phyloP scores from a whole-genome alignment of 2,113 vertebrate genomes.

The Mobula hypostoma region DNA sequence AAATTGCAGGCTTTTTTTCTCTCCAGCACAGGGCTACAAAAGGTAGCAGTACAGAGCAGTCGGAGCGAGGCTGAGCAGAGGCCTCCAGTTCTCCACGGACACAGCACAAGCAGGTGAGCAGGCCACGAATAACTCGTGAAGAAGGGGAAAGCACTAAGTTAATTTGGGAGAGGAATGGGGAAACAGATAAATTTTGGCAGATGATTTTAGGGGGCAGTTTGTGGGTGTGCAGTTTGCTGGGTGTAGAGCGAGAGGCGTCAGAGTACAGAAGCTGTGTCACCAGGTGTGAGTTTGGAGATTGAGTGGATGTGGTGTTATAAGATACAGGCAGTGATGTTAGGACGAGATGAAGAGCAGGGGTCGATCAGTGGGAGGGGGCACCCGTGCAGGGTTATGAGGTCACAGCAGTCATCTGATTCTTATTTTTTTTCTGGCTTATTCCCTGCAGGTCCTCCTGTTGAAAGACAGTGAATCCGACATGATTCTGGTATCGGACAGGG shows the following conservation, averaged over 20 bases:
- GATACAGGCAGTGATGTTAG: neutral
- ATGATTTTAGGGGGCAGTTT: neutral
- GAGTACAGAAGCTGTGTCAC: neutral
- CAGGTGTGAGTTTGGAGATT: neutral
- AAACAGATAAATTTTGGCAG: neutral
- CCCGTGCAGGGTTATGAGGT: neutral
- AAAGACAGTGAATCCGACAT: neutral
- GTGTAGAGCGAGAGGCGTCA: neutral
- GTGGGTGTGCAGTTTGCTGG: constrained; percentile 19
- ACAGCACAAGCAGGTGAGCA: constrained; percentile 41
- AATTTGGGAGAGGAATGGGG: constrained; percentile 4
- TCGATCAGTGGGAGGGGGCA: too few relatives aligned
- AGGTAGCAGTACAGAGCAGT: constrained; percentile 60
- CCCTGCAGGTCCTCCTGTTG: constrained; percentile 6
- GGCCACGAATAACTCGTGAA: neutral
- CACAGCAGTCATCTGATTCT: neutral
- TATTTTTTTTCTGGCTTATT: too few relatives aligned
- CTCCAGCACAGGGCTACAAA: constrained; percentile 58
- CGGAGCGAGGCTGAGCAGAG: constrained; percentile 63
- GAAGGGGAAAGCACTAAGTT: constrained; percentile 1
- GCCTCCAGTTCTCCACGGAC: constrained; percentile 26
- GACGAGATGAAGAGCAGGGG: too few relatives aligned
- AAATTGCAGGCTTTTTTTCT: constrained; percentile 39
- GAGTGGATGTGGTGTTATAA: neutral
- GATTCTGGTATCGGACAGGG: neutral